Evolutionary conservation across 2,113 vertebrate genomes (phyloP), one percentile per base, ranked within the genome.

Genomic region (Typhlomys cinereus): DNA sequence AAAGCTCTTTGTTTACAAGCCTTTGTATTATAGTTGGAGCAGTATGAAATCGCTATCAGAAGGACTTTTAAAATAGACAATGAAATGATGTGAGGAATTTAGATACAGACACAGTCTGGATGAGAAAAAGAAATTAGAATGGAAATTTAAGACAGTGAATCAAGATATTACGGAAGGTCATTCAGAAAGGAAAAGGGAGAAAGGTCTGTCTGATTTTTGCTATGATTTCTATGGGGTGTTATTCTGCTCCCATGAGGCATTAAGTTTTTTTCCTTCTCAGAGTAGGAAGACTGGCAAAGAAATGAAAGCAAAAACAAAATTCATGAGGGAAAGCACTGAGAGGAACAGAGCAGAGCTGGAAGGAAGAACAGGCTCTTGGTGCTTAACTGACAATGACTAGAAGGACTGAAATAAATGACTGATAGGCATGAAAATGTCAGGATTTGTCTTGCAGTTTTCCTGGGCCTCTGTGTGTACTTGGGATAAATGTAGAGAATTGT

Each of bases 51-150:
- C 18, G 34, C 36, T 1, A 67, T 76, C 48, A 41, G 14, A 80
- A 27, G 52, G 87, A 88, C 46, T 74, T 86, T 79, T 80, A 67
- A 79, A 52, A 61, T 52, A n/a, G n/a, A n/a, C n/a, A 76, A 27
- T 14, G 2, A 59, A 11, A 13, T 39, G 66, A 78, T 27, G 34
- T 57, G 25, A 66, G 31, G 46, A 50, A 71, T 85, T 90, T 82
- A 85, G 76, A 88, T 61, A 25, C 75, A 69, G 66, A 67, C 23
- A n/a, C 73, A 57, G 73, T 81, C 93, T 93, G 48, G 81, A 67
- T 14, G 54, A 23, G 36, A 76, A 87, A 59, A 23, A 52, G 34
- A 87, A 46, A 92, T 64, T 29, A 2, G n/a, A 57, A 66, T 44
- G 20, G 54, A 84, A 71, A 29, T 18, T 54, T 5, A 39, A 88